Conservation (phyloP, 2,113 vertebrate species). For the Ctenomys sociabilis region DNA sequence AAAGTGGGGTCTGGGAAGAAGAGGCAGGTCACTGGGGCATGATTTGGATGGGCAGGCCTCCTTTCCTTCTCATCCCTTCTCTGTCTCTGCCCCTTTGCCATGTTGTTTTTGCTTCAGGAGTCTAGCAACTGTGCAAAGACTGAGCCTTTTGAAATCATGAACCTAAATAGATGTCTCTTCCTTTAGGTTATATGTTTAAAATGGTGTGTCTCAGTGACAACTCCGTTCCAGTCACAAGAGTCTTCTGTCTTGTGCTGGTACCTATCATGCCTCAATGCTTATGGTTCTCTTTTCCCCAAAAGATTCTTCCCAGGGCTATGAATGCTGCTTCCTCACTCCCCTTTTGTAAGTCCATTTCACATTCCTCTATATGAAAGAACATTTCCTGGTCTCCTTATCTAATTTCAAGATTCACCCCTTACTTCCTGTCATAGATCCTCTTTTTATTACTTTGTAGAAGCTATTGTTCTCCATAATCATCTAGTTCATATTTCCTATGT, state of each 20-base stretch:
- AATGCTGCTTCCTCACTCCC: neutral
- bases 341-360: neutral
- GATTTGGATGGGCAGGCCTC: neutral
- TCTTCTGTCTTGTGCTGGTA: neutral
- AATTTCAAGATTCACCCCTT: neutral
- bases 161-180: neutral
- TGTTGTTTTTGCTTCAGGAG: neutral
- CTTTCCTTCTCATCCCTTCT: neutral
- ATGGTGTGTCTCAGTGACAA: neutral
- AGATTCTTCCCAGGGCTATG: neutral
- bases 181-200: neutral
- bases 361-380: neutral
- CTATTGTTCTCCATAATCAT: conserved; percentile 11
- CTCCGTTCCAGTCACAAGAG: neutral
- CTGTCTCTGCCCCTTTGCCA: neutral
- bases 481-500: neutral
- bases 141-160: neutral
- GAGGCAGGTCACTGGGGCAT: neutral
- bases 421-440: neutral
- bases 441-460: conserved; percentile 8
- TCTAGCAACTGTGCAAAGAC: neutral
- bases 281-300: neutral
- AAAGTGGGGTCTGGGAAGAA: neutral
- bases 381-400: neutral
- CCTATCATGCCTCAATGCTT: neutral